Conservation (phyloP, 2,113 vertebrate genomes). For the Limnothrissa miodon region DNA sequence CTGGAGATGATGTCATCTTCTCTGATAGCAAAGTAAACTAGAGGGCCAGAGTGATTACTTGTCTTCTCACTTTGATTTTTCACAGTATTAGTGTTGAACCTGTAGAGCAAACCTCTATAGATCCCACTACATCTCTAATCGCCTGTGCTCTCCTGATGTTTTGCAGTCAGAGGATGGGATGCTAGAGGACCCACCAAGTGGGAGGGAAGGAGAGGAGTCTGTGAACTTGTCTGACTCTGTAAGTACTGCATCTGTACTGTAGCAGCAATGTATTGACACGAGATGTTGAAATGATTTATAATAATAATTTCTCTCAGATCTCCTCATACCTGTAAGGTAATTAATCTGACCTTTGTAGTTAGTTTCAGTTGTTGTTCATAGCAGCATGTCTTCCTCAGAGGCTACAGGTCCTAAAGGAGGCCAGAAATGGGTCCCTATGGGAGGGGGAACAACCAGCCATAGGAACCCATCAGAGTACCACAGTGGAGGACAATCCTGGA, state of each 20-base stretch:
- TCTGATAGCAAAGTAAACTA: conserved; percentile 76
- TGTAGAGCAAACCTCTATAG: neutral
- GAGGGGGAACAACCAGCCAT: conserved; percentile 63
- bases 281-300: neutral
- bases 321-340: neutral
- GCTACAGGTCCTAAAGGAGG: conserved; percentile 61
- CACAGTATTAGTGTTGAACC: neutral
- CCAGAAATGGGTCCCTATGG: conserved; percentile 73
- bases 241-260: conserved; percentile 31
- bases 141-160: neutral
- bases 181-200: conserved; percentile 61
- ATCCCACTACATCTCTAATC: neutral
- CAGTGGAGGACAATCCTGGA: conserved; percentile 40
- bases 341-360: neutral
- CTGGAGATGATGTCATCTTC: conserved; percentile 67
- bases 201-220: conserved; percentile 67
- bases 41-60: neutral
- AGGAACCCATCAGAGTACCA: conserved; percentile 33
- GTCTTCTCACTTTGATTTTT: neutral
- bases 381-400: conserved; percentile 43
- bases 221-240: conserved; percentile 77
- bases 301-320: no score
- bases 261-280: neutral
- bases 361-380: neutral
- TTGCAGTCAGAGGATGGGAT: conserved; percentile 70